Conservation (phyloP, 2,797 vertebrate species). For the Bovichtus diacanthus region DNA sequence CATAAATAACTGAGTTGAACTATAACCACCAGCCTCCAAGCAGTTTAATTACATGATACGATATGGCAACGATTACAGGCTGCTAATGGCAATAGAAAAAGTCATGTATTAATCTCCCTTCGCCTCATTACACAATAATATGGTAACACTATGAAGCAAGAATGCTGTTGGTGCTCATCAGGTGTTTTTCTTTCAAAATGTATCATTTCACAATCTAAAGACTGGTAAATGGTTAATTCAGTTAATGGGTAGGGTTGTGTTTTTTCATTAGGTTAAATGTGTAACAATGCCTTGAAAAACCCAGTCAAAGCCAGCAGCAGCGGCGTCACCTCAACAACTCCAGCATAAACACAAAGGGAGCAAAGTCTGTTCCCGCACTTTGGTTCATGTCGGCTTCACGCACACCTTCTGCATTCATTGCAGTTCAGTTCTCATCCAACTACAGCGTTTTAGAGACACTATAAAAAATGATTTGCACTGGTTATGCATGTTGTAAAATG, state of each 20-base stretch:
- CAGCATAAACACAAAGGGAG: slow-evolving; percentile 24
- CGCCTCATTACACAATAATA: slow-evolving; percentile 12
- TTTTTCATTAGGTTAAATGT: background rate
- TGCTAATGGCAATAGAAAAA: slow-evolving; percentile 33
- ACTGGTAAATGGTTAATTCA: background rate
- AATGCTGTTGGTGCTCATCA: slow-evolving; percentile 16
- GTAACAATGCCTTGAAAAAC: background rate
- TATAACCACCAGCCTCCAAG: slow-evolving; percentile 12
- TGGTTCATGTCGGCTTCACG: background rate
- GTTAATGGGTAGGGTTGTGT: background rate
- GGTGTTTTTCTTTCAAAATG: background rate
- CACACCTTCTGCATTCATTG: background rate
- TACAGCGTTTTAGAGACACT: slow-evolving; percentile 8
- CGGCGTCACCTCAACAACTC: background rate
- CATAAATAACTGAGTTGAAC: slow-evolving; percentile 1
- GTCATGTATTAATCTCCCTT: slow-evolving; percentile 19
- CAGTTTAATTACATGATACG: slow-evolving; percentile 9
- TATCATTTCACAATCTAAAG: slow-evolving; percentile 1
- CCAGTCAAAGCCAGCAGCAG: background rate
- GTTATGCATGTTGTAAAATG: background rate
- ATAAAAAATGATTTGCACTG: background rate
- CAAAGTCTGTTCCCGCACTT: slow-evolving; percentile 33
- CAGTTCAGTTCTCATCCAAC: background rate
- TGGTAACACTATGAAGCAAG: slow-evolving; percentile 16
- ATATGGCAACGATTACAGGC: slow-evolving; percentile 7